Evolutionary conservation across 2,113 vertebrate species (phyloP).

Genomic region (Dissostichus mawsoni): DNA sequence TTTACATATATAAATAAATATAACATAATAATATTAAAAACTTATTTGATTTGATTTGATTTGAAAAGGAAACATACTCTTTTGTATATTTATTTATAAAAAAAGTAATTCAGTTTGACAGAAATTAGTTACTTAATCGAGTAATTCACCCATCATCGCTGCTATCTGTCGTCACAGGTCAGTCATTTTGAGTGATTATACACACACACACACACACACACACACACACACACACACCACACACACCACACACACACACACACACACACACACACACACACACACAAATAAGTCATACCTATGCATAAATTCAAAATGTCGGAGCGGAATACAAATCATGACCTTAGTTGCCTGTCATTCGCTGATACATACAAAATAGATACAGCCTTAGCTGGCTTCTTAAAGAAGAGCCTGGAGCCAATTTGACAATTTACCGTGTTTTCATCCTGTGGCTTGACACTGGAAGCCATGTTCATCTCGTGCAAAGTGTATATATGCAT

Average conservation of each 20-base stretch:
- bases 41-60: too few relatives aligned
- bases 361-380: constrained; percentile 60
- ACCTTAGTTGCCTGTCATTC: constrained; percentile 52
- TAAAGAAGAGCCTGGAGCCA: constrained; percentile 39
- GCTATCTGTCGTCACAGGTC: constrained; percentile 36
- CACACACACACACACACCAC: constrained; percentile 29
- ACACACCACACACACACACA: constrained; percentile 7
- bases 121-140: constrained; percentile 42
- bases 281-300: constrained; percentile 52
- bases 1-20: background rate
- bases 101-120: constrained; percentile 26
- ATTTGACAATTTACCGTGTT: constrained; percentile 28
- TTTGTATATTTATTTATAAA: background rate
- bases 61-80: background rate
- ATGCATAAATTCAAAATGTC: constrained; percentile 57
- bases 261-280: constrained; percentile 29
- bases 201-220: constrained; percentile 11
- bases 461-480: background rate
- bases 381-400: constrained; percentile 20
- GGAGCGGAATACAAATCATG: constrained; percentile 69
- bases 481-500: background rate
- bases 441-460: constrained; percentile 6
- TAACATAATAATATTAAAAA: constrained; percentile 8
- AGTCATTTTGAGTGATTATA: constrained; percentile 55
- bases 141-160: constrained; percentile 60